phyloP scores from a whole-genome alignment of 2,888 invertebrate genomes.

The Germaria angustata region DNA sequence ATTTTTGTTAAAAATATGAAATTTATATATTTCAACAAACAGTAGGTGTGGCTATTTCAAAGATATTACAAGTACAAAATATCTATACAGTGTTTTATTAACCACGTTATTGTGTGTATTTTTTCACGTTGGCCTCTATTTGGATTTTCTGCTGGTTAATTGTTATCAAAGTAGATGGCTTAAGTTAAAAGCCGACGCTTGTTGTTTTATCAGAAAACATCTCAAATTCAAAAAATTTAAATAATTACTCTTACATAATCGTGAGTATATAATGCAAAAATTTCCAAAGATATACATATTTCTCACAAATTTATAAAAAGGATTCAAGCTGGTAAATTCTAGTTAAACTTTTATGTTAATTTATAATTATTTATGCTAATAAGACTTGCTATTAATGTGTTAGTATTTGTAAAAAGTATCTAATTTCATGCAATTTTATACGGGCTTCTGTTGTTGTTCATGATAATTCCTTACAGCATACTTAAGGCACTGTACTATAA shows the following conservation, averaged over 20 bases:
- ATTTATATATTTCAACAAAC: slow-evolving; percentile 61
- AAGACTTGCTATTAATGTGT: background rate
- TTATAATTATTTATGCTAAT: background rate
- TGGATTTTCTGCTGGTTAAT: slow-evolving; percentile 25
- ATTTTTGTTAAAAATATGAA: slow-evolving; percentile 65
- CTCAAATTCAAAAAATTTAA: background rate
- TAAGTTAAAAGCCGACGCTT: slow-evolving; percentile 45
- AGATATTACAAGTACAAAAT: slow-evolving; percentile 59
- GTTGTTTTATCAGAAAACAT: background rate
- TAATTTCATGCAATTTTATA: too few species aligned
- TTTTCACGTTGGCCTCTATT: slow-evolving; percentile 16
- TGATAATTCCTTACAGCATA: too few species aligned
- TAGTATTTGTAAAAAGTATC: too few species aligned
- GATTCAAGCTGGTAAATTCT: slow-evolving; percentile 6
- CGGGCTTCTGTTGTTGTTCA: too few species aligned
- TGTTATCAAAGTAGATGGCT: slow-evolving; percentile 35
- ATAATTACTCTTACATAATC: background rate
- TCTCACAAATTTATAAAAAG: background rate
- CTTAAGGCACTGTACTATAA: too few species aligned
- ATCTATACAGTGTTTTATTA: slow-evolving; percentile 42
- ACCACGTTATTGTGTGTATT: slow-evolving; percentile 28
- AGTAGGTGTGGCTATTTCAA: slow-evolving; percentile 66
- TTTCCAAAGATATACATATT: background rate
- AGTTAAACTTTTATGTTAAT: background rate
- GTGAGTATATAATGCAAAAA: slow-evolving; percentile 27